A percentile compares a stretch with the other conserved stretches of the same genome.
Conservation (phyloP, 2,113 vertebrate species). For the Serranochromis macrocephalus region DNA sequence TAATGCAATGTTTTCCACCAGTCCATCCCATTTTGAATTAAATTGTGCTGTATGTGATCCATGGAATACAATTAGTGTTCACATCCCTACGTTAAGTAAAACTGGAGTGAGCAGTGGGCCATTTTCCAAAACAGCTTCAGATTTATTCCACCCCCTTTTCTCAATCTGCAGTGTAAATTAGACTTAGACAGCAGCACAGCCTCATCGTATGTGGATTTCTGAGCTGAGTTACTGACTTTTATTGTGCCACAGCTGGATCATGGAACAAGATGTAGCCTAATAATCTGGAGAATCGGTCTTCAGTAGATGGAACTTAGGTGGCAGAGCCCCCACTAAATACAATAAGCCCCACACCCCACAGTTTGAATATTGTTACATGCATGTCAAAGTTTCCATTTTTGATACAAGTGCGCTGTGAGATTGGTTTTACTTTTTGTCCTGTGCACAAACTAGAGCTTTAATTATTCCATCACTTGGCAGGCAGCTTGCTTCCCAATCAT, state of each 20-base stretch:
- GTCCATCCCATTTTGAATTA: background rate
- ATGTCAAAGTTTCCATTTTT: background rate
- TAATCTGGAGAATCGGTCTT: background rate
- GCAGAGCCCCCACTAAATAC: background rate
- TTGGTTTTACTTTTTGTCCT: background rate
- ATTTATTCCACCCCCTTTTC: background rate
- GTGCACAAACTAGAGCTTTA: background rate
- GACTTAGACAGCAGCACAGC: background rate
- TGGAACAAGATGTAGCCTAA: background rate
- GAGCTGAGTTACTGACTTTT: background rate
- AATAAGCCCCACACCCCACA: background rate
- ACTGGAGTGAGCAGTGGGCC: background rate
- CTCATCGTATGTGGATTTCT: background rate
- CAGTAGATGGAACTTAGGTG: background rate
- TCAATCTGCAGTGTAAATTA: background rate
- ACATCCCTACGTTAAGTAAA: background rate
- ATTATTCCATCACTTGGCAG: background rate
- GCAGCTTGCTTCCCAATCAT: background rate
- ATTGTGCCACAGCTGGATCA: background rate
- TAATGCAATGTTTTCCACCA: background rate
- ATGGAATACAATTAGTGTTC: background rate
- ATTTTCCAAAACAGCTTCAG: background rate
- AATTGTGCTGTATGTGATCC: background rate
- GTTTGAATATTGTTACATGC: background rate
- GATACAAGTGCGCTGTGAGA: background rate